These are phyloP conservation scores for Erebia ligea DNA, from an alignment of 2,888 invertebrate species.

Conservation along the genomic window DNA sequence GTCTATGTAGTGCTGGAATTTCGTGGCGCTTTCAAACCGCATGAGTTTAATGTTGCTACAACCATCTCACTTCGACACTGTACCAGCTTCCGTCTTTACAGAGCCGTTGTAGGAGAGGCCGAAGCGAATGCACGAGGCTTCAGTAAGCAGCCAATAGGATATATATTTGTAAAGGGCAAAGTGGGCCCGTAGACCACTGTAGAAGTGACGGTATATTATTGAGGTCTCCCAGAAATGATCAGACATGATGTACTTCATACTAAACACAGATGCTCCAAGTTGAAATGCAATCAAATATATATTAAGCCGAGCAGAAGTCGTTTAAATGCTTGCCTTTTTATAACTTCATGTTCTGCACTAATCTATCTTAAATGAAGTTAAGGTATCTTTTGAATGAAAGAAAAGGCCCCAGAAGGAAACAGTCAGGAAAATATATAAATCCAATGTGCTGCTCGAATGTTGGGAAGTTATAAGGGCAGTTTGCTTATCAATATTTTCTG, in stretches of 20 bases:
- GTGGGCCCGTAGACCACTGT: slow-evolving; percentile 93
- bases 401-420: slow-evolving; percentile 97
- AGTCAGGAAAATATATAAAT: slow-evolving; percentile 93
- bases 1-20: slow-evolving; percentile 93
- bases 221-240: slow-evolving; percentile 81
- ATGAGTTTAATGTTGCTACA: slow-evolving; percentile 94
- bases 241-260: slow-evolving; percentile 88
- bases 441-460: slow-evolving; percentile 91
- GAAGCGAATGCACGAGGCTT: slow-evolving; percentile 84
- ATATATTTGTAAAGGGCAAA: slow-evolving; percentile 95
- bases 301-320: slow-evolving; percentile 87
- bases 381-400: slow-evolving; percentile 92
- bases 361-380: slow-evolving; percentile 89
- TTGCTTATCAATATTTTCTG: slow-evolving; percentile 88
- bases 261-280: slow-evolving; percentile 86
- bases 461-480: slow-evolving; percentile 87
- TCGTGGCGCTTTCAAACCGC: slow-evolving; percentile 91
- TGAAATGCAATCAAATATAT: slow-evolving; percentile 90
- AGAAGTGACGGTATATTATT: slow-evolving; percentile 84
- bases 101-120: slow-evolving; percentile 94
- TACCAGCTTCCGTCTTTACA: slow-evolving; percentile 67
- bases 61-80: slow-evolving; percentile 89
- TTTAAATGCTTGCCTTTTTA: slow-evolving; percentile 79
- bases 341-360: slow-evolving; percentile 53
- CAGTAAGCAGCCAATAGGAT: slow-evolving; percentile 95